Evolutionary conservation across 2,888 invertebrate genomes (phyloP).

Genomic region (Polymixis lichenea): DNA sequence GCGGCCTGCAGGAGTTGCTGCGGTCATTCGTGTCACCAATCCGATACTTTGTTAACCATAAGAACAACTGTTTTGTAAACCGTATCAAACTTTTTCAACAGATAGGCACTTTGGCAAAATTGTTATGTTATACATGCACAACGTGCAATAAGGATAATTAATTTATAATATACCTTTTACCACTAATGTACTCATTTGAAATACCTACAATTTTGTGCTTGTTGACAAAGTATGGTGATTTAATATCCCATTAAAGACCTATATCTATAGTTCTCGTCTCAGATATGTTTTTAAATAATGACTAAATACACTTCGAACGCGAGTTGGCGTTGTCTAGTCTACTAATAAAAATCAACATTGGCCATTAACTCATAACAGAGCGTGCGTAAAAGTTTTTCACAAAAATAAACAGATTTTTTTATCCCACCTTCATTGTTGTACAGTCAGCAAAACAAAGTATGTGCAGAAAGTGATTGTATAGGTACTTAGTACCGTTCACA

Average conservation of each 20-base stretch:
- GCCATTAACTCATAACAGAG: slow-evolving; percentile 26
- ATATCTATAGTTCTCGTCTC: not conserved
- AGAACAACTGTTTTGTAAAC: slow-evolving; percentile 34
- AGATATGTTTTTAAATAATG: slow-evolving; percentile 13
- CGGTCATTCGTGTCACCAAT: not conserved
- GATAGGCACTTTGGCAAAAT: slow-evolving; percentile 20
- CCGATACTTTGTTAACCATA: slow-evolving; percentile 30
- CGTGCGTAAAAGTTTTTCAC: slow-evolving; percentile 28
- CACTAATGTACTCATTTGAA: slow-evolving; percentile 23
- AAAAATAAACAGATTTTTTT: slow-evolving; percentile 17
- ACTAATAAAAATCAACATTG: slow-evolving; percentile 55
- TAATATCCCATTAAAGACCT: slow-evolving; percentile 8
- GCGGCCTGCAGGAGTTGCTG: not conserved
- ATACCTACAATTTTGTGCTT: slow-evolving; percentile 23
- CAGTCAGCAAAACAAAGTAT: slow-evolving; percentile 49
- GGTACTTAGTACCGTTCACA: slow-evolving; percentile 33
- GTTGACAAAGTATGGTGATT: slow-evolving; percentile 11
- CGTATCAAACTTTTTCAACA: slow-evolving; percentile 12
- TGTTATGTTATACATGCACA: slow-evolving; percentile 18
- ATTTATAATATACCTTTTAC: slow-evolving; percentile 7
- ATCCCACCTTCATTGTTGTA: slow-evolving; percentile 35
- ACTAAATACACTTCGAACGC: not conserved
- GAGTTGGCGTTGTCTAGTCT: not conserved
- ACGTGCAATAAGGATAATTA: slow-evolving; percentile 9
- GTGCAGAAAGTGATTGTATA: slow-evolving; percentile 32